Base-by-base conservation (phyloP, 2,797 vertebrate species). In the Peromyscus melanophrys region DNA sequence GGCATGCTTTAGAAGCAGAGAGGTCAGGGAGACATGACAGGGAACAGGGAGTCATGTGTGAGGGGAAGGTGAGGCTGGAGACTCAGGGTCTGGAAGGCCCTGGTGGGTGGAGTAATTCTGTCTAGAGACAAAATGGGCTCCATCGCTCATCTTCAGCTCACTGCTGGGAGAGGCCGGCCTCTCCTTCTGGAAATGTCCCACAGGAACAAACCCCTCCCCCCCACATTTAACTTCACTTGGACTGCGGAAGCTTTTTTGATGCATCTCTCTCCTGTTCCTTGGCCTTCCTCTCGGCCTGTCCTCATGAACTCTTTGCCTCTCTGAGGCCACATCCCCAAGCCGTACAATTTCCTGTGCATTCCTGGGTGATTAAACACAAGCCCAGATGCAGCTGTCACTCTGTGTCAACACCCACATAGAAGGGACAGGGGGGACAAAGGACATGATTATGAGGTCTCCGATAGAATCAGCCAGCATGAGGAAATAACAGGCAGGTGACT, bases 371-470 rank as follows among this genome's bases (percentile, higher is more conserved):
- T 69, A 87, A 81, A 82, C 49, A 27, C 13, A 71, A 55, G 59
- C 16, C 29, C 63, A 69, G 61, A 81, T 29, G 77, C 69, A 7
- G 61, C 52, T 55, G 16, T 19, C 43, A 34, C 46, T 9, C 52
- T 21, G 13, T 83, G 63, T 46, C 8, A 57, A 59, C 71, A n/a
- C 1, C 1, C 6, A 43, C 75, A 37, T 49, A 73, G 34, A 67
- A 87, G 88, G 23, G 82, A 12, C 57, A 80, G 84, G 25, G 14
- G 17, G 40, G 80, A 52, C 46, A 71, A 49, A 97, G 55, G n/a
- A 71, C 65, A 25, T 27, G n/a, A 46, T 14, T 3, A 23, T 0
- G 9, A 8, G n/a, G 59, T 6, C 4, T 40, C 3, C 0, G 57
- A 25, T 25, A 29, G 4, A 49, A 2, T 73, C 25, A 49, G 52